Base-by-base conservation (phyloP, 2,797 vertebrate genomes). In the Tauraco hartlaubi region DNA sequence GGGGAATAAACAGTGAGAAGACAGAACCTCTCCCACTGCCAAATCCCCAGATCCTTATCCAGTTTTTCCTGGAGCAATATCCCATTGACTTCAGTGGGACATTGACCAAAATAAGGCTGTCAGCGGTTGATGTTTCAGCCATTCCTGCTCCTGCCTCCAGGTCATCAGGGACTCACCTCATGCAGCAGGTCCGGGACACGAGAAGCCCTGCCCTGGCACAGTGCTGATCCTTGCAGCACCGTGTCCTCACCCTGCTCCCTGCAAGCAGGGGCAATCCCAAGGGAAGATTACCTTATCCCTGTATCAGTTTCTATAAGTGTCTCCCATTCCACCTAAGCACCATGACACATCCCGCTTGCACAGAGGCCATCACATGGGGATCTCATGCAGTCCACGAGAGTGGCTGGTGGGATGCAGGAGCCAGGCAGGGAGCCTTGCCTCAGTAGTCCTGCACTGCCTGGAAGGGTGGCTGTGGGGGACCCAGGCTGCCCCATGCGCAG, bases 1-100 rank as follows among this genome's bases (percentile, higher is more conserved):
- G 0, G 92, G 83, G 71, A 91, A 43, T 71, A 81, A 78, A 72
- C 41, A 85, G 56, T 1, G 1, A 90, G 89, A 94, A 93, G 75
- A 90, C 58, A 95, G 96, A 96, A 71, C 55, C 17, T 77, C 69
- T 82, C 43, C 52, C 43, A 29, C 71, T 94, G 89, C 89, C 95
- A 96, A 94, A 88, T 88, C 82, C 85, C 79, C 76, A 91, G 85
- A 84, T 90, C 74, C 41, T 93, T 89, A 94, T 94, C 92, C 85
- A 87, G 28, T 90, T 96, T 94, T 94, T 96, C 92, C 88, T 95
- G 86, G 71, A 96, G 85, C 79, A 55, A 89, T 35, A 91, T 77
- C 80, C 61, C 80, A 17, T 85, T 89, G 74, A 94, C 90, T 96
- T 95, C 92, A 95, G 90, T 1, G 39, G 85, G 66, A 85, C 16